phyloP scores from a whole-genome alignment of 2,888 invertebrate genomes.

The Chymomyza caudatula region DNA sequence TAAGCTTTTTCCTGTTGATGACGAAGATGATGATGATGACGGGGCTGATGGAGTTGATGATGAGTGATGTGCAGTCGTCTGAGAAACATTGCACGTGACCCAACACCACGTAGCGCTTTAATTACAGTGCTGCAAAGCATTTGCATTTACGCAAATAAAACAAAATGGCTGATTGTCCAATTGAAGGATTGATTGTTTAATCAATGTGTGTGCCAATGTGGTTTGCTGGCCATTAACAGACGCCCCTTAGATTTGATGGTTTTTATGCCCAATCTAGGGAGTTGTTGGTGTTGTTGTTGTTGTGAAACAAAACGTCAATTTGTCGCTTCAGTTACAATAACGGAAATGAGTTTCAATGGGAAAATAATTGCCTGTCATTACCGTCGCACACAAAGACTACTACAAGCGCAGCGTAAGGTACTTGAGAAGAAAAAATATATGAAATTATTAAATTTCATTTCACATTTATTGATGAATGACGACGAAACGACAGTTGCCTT shows the following conservation, averaged over 20 bases:
- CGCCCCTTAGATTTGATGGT: neutral
- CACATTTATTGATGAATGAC: conserved; percentile 32
- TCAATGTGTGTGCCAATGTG: conserved; percentile 50
- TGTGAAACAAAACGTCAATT: neutral
- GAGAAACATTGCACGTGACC: neutral
- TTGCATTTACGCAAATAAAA: neutral
- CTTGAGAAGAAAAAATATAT: conserved; percentile 19
- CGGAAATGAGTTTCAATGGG: conserved; percentile 64
- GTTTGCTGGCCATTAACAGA: conserved; percentile 42
- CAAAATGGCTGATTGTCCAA: conserved; percentile 10
- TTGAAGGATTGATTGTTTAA: conserved; percentile 64
- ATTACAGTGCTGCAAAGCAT: conserved; percentile 4
- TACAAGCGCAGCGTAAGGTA: neutral
- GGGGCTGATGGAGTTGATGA: conserved; percentile 36
- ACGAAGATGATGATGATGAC: conserved; percentile 23
- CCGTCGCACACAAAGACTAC: conserved; percentile 10
- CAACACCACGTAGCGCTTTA: conserved; percentile 8
- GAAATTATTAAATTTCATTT: conserved; percentile 47
- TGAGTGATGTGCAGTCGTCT: conserved; percentile 22
- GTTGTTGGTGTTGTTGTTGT: neutral
- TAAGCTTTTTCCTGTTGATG: conserved; percentile 17
- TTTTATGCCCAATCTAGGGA: neutral
- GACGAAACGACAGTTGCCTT: conserved; percentile 14
- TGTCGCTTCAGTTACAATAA: conserved; percentile 17
- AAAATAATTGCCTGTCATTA: conserved; percentile 68